Percentiles rank a stretch among this genome's conserved stretches.
phyloP scores from a whole-genome alignment of 2,888 invertebrate species.

The Parnassius smintheus region DNA sequence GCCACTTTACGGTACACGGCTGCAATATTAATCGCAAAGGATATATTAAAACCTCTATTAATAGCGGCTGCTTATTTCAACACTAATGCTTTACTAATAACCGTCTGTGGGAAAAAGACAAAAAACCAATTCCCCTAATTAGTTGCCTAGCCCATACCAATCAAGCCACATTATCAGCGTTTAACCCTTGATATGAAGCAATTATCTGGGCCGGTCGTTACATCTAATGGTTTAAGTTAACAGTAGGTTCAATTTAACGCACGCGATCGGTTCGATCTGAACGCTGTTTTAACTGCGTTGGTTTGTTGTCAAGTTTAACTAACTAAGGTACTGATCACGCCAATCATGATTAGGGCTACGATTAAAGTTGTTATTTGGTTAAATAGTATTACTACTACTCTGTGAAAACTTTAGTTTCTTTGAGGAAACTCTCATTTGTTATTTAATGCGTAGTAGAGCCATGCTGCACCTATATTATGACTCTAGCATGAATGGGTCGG shows the following conservation, averaged over 20 bases:
- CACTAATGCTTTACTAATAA: constrained; percentile 17
- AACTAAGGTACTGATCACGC: constrained; percentile 1
- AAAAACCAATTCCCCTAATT: constrained; percentile 44
- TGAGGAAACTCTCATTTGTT: too few relatives aligned
- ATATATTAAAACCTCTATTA: background rate
- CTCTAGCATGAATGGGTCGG: too few relatives aligned
- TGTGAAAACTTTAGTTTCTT: too few relatives aligned
- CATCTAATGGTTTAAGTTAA: constrained; percentile 59
- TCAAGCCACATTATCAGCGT: constrained; percentile 55
- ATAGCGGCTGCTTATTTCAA: background rate
- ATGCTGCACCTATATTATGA: too few relatives aligned
- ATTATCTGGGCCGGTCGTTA: constrained; percentile 62
- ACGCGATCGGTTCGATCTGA: constrained; percentile 55
- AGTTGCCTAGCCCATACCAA: constrained; percentile 49
- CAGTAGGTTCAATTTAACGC: constrained; percentile 43
- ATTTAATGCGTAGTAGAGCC: too few relatives aligned
- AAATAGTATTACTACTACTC: too few relatives aligned
- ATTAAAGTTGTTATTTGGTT: too few relatives aligned
- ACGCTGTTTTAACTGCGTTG: constrained; percentile 18
- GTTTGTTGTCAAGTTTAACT: constrained; percentile 8
- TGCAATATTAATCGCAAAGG: background rate
- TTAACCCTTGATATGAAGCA: constrained; percentile 69
- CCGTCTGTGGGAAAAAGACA: constrained; percentile 11
- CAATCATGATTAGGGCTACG: too few relatives aligned
- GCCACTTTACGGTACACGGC: too few relatives aligned